phyloP scores from a whole-genome alignment of 2,113 vertebrate species.

The Nannospalax galili region DNA sequence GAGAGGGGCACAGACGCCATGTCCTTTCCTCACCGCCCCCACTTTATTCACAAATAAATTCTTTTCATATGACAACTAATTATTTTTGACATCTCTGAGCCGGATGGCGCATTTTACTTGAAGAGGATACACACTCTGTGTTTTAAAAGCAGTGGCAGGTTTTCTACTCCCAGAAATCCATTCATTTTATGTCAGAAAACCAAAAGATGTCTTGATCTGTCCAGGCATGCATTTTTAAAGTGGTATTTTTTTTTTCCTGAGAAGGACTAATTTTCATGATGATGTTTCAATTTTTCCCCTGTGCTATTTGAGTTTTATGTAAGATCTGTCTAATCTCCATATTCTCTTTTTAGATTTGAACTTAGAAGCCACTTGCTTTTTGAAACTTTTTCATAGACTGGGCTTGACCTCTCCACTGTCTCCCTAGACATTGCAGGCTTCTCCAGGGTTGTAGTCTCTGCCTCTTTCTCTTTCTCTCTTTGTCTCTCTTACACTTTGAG shows the following conservation, averaged over 20 bases:
- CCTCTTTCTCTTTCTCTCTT: no score
- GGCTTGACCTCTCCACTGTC: not conserved
- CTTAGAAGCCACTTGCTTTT: not conserved
- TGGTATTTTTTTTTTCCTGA: not conserved
- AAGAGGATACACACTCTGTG: not conserved
- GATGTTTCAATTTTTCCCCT: not conserved
- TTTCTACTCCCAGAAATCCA: conserved; percentile 33
- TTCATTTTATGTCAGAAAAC: conserved; percentile 5
- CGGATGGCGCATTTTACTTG: conserved; percentile 21
- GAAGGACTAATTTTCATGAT: not conserved
- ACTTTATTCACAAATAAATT: not conserved
- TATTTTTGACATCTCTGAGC: conserved; percentile 58
- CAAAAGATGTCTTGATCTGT: not conserved
- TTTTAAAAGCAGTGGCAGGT: not conserved
- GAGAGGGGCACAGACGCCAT: not conserved
- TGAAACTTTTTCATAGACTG: not conserved
- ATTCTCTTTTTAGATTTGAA: not conserved
- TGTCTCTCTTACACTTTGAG: no score
- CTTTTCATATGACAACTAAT: not conserved
- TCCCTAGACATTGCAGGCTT: not conserved
- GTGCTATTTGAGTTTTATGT: conserved; percentile 15
- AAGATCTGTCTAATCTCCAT: not conserved
- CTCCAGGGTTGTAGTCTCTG: not conserved
- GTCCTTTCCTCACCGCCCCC: not conserved
- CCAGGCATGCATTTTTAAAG: conserved; percentile 42